Percentiles rank a stretch among this genome's conserved stretches.
Evolutionary conservation across 2,797 vertebrate genomes (phyloP).

Genomic region (Galaxias olidus): DNA sequence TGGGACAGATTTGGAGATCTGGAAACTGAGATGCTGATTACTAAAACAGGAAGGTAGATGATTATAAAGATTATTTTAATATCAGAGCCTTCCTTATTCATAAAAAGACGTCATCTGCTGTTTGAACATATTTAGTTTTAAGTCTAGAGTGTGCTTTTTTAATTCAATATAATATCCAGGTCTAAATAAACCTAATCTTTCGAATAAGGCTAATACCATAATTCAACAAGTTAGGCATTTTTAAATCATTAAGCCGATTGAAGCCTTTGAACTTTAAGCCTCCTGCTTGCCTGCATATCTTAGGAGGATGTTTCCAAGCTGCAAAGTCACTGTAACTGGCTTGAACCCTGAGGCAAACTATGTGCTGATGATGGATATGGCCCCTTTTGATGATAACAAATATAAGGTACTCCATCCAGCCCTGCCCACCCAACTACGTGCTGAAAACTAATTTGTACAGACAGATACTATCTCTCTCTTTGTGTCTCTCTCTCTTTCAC

Average conservation of each 20-base stretch:
- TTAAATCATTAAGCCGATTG: too few relatives aligned
- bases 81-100: too few relatives aligned
- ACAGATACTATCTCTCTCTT: not conserved
- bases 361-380: slow-evolving; percentile 59
- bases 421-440: slow-evolving; percentile 3
- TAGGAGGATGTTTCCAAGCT: slow-evolving; percentile 55
- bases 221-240: too few relatives aligned
- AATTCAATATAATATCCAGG: too few relatives aligned
- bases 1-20: slow-evolving; percentile 48
- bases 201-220: too few relatives aligned
- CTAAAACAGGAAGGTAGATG: slow-evolving; percentile 48
- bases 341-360: slow-evolving; percentile 54
- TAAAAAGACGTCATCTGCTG: too few relatives aligned
- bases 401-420: slow-evolving; percentile 47
- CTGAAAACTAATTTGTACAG: too few relatives aligned
- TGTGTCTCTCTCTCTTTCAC: not conserved
- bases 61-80: too few relatives aligned
- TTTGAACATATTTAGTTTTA: too few relatives aligned
- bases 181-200: too few relatives aligned
- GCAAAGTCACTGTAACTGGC: slow-evolving; percentile 53
- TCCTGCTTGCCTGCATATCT: not conserved
- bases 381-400: slow-evolving; percentile 54
- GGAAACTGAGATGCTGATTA: slow-evolving; percentile 55
- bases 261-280: too few relatives aligned
- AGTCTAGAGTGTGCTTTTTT: too few relatives aligned